Conservation (phyloP, 2,888 invertebrate species). For the Brachyptera putata region DNA sequence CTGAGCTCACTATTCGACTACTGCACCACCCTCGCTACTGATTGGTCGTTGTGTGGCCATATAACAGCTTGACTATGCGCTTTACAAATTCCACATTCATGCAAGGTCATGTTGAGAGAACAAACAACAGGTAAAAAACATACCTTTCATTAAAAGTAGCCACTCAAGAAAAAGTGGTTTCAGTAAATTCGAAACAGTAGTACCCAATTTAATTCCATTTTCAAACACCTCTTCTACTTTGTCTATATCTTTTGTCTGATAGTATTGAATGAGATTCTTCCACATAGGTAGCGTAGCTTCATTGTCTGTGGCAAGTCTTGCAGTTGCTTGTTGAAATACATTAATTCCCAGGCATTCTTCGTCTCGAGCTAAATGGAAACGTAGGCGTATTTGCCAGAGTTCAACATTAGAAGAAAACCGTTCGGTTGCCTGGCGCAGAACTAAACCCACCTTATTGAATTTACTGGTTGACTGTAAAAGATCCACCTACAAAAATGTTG, state of each 20-base stretch:
- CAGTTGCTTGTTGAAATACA: slow-evolving; percentile 30
- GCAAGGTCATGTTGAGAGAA: no score
- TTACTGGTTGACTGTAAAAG: slow-evolving; percentile 28
- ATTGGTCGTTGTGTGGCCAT: no score
- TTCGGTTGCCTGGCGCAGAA: slow-evolving; percentile 47
- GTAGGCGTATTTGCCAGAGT: slow-evolving; percentile 52
- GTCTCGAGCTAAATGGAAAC: slow-evolving; percentile 46
- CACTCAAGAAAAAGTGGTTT: slow-evolving; percentile 61
- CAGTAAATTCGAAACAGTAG: slow-evolving; percentile 49
- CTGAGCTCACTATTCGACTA: no score
- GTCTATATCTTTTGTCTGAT: slow-evolving; percentile 27
- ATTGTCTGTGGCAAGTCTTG: slow-evolving; percentile 26
- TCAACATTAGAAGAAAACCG: slow-evolving; percentile 46
- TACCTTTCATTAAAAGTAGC: slow-evolving; percentile 47
- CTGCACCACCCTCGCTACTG: no score
- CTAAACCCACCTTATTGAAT: slow-evolving; percentile 39
- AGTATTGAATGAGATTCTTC: slow-evolving; percentile 40
- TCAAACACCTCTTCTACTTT: slow-evolving; percentile 31
- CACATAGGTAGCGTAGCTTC: slow-evolving; percentile 45
- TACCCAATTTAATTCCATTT: slow-evolving; percentile 44
- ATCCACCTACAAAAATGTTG: slow-evolving; percentile 26
- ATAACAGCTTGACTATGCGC: no score
- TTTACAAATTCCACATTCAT: no score
- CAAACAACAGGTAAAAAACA: no score
- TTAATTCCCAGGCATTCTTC: slow-evolving; percentile 42